phyloP scores from a whole-genome alignment of 53 echinoderm and acorn worm species.

The Holothuria scabra region DNA sequence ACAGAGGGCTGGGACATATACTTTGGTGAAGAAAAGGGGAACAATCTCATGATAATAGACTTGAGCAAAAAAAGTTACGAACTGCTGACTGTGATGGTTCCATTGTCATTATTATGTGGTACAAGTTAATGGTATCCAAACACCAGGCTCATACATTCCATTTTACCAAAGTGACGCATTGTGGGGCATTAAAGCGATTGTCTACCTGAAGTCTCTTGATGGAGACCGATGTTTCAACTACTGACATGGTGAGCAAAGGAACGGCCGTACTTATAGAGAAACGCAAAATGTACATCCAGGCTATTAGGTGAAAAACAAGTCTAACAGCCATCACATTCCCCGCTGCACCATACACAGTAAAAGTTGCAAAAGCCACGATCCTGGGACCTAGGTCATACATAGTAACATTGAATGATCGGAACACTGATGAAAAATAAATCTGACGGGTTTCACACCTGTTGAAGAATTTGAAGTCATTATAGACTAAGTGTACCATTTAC shows the following conservation, averaged over 20 bases:
- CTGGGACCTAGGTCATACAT: conserved; percentile 50
- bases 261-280: conserved; percentile 45
- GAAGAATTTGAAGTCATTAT: neutral
- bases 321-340: conserved; percentile 58
- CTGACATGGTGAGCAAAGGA: conserved; percentile 61
- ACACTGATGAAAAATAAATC: conserved; percentile 24
- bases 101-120: too few relatives aligned
- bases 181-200: neutral
- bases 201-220: conserved; percentile 64
- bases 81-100: too few relatives aligned
- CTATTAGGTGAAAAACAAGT: conserved; percentile 60
- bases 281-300: conserved; percentile 57
- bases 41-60: too few relatives aligned
- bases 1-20: too few relatives aligned
- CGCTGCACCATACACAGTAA: conserved; percentile 55
- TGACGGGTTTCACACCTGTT: conserved; percentile 63
- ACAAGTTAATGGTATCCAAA: too few relatives aligned
- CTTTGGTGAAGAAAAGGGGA: too few relatives aligned
- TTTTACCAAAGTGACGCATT: too few relatives aligned
- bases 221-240: conserved; percentile 57
- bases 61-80: too few relatives aligned
- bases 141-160: too few relatives aligned
- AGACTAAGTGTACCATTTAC: too few relatives aligned
- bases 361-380: conserved; percentile 55
- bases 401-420: conserved; percentile 61